phyloP scores from a whole-genome alignment of 2,888 invertebrate genomes.

The Tenthredo mesomela region DNA sequence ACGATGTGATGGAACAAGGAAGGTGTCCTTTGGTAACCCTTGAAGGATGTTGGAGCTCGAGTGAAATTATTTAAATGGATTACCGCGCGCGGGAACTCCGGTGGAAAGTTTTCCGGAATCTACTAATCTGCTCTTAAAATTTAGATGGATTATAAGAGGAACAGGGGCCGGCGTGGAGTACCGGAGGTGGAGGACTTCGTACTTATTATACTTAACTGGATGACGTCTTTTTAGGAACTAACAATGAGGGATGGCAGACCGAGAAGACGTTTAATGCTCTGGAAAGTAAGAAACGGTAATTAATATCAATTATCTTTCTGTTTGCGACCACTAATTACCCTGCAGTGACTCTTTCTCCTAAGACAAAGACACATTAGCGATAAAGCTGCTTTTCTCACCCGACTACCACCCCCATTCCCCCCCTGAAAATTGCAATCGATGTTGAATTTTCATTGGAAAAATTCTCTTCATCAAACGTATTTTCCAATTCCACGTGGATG shows the following conservation, averaged over 20 bases:
- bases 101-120: constrained; percentile 71
- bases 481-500: neutral
- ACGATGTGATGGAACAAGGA: neutral
- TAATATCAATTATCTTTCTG: constrained; percentile 76
- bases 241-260: constrained; percentile 76
- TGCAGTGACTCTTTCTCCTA: constrained; percentile 63
- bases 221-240: constrained; percentile 73
- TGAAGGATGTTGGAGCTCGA: constrained; percentile 68
- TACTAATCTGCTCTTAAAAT: constrained; percentile 75
- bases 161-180: constrained; percentile 50
- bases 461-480: neutral
- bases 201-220: constrained; percentile 73
- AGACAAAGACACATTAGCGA: constrained; percentile 74
- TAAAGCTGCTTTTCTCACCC: neutral
- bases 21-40: constrained; percentile 39
- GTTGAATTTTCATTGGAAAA: neutral
- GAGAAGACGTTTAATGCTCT: constrained; percentile 77
- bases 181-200: constrained; percentile 59
- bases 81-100: constrained; percentile 67
- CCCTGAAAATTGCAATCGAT: neutral
- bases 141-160: constrained; percentile 75
- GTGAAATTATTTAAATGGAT: constrained; percentile 76
- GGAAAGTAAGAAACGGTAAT: constrained; percentile 75
- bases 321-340: constrained; percentile 73
- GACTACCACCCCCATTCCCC: neutral